Conservation (phyloP, 1,140 invertebrate species). For the Epicauta chinensis region DNA sequence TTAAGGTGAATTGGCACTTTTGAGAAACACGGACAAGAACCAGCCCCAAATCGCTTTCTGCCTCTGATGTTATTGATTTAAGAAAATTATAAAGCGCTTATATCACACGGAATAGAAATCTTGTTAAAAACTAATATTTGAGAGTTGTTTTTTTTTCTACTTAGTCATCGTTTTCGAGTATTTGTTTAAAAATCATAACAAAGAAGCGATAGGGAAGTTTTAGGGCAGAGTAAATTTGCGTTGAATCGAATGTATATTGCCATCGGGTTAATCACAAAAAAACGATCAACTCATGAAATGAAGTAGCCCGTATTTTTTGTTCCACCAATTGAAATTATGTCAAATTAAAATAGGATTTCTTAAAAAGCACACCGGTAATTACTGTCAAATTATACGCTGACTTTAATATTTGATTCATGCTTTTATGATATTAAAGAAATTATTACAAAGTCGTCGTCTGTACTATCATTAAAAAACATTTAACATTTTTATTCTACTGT, state of each 20-base stretch:
- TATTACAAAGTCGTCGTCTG: constrained; percentile 7
- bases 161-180: too few relatives aligned
- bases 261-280: too few relatives aligned
- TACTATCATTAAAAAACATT: constrained; percentile 14
- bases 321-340: too few relatives aligned
- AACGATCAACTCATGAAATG: too few relatives aligned
- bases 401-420: constrained; percentile 8
- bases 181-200: too few relatives aligned
- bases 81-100: constrained; percentile 1
- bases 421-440: constrained; percentile 16
- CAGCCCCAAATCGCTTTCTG: background rate
- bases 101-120: background rate
- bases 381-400: constrained; percentile 12
- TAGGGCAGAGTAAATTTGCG: too few relatives aligned
- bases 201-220: too few relatives aligned
- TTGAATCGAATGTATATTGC: too few relatives aligned
- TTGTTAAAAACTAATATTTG: background rate
- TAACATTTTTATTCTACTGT: constrained; percentile 12
- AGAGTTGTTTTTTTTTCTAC: too few relatives aligned
- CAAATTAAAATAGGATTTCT: too few relatives aligned
- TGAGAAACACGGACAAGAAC: too few relatives aligned
- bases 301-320: too few relatives aligned
- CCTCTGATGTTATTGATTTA: background rate
- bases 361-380: constrained; percentile 1
- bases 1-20: constrained; percentile 24